Base-by-base conservation (phyloP, 2,888 invertebrate species). In the Oxystoma pomonae region DNA sequence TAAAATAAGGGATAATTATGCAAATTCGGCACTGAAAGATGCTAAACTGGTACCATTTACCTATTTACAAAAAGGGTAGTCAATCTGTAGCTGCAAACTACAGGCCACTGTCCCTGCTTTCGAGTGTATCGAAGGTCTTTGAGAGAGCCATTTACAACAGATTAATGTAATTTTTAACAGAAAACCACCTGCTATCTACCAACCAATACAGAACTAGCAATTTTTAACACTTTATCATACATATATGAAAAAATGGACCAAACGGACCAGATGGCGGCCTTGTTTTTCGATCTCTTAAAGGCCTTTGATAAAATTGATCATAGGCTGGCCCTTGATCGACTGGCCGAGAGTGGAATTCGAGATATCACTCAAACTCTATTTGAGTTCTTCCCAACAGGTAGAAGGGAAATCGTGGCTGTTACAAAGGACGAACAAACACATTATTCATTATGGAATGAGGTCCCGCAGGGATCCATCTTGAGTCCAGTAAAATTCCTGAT, bases 71-170 rank as follows among this genome's bases (percentile, higher is more conserved):
- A 53, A 53, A 53, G 16, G 55, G 55, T 3, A 19, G 20, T 19
- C 55, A n/a, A 3, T 53, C 55, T 53, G 17, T 19, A 18, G 20
- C 20, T 53, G 20, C 55, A 3, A 53, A 53, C 55, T 53, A 53
- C 20, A 53, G 55, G 16, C 55, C 55, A 16, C 7, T 53, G 5
- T 53, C 55, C 17, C 9, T 53, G 9, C 5, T 53, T 3, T 19
- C 55, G 16, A 19, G 18, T 53, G 55, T 53, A n/a, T 53, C 55
- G 20, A 53, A 53, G 55, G 55, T 53, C 16, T 19, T 53, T 53
- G 55, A 53, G 55, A 53, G 55, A 19, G 55, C 55, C 17, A 53
- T 53, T 9, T 53, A 53, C 16, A 53, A 53, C 20, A 53, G 16
- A 53, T 53, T 53, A 53, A 53, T 7, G 55, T 7, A 53, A 19